Conservation (phyloP, 2,797 vertebrate genomes). For the Sebastes alutus region DNA sequence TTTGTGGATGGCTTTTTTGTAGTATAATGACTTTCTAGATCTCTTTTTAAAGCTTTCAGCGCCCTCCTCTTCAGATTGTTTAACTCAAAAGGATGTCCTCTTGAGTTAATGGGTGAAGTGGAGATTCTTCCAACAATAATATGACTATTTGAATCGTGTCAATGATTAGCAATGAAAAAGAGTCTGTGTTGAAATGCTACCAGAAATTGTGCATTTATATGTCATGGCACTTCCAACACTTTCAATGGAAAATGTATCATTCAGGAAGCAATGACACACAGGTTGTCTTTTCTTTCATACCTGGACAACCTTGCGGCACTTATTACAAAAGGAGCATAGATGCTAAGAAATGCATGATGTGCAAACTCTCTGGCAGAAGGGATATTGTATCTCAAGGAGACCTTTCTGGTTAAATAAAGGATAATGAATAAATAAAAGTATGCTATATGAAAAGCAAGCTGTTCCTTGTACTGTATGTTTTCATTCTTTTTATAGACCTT, state of each 20-base stretch:
- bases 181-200: constrained; percentile 60
- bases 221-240: neutral
- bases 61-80: constrained; percentile 53
- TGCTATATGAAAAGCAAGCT: neutral
- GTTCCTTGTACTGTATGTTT: neutral
- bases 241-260: constrained; percentile 35
- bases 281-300: neutral
- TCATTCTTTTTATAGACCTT: neutral
- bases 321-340: neutral
- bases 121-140: constrained; percentile 57
- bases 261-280: constrained; percentile 43
- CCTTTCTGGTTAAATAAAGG: no score
- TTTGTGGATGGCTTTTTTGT: neutral
- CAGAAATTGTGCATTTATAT: constrained; percentile 28
- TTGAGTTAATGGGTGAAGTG: constrained; percentile 80
- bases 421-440: no score
- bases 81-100: constrained; percentile 66
- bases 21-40: constrained; percentile 12
- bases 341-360: neutral
- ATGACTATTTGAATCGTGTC: constrained; percentile 60
- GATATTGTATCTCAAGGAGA: no score
- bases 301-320: neutral
- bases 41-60: constrained; percentile 65
- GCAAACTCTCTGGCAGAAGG: no score
- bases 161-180: constrained; percentile 75